Conservation (phyloP, 2,113 vertebrate genomes). For the Aythya baeri region DNA sequence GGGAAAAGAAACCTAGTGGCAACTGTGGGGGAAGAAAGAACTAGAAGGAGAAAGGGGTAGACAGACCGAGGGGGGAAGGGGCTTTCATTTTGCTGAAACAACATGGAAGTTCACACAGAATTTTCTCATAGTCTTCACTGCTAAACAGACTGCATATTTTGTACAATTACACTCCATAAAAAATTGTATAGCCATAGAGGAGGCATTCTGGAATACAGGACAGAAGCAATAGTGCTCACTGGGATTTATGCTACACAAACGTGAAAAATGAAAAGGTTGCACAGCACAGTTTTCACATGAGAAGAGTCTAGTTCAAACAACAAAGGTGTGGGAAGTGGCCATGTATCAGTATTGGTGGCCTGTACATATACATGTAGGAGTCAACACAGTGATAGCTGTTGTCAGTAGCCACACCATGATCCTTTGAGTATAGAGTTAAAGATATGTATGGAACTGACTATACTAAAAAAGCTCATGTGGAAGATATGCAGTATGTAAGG, state of each 20-base stretch:
- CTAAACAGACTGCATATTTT: background rate
- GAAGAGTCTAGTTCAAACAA: background rate
- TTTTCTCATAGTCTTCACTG: background rate
- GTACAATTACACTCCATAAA: background rate
- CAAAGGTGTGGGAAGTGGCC: background rate
- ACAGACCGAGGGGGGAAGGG: background rate
- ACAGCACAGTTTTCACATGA: background rate
- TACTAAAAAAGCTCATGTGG: background rate
- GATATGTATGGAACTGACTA: background rate
- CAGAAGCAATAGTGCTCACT: background rate
- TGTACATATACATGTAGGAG: background rate
- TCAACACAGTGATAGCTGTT: background rate
- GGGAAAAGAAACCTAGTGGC: background rate
- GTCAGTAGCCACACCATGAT: background rate
- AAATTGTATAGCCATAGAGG: background rate
- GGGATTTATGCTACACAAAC: background rate
- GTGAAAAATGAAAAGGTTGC: background rate
- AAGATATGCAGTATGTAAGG: background rate
- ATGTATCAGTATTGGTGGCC: background rate
- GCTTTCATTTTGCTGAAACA: background rate
- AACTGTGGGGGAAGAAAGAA: background rate
- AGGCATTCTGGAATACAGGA: background rate
- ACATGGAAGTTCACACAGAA: background rate
- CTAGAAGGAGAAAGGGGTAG: background rate
- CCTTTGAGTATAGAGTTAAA: background rate